These are phyloP conservation scores for Channa striata DNA, from an alignment of 2,797 vertebrate genomes.

Conservation along the genomic window DNA sequence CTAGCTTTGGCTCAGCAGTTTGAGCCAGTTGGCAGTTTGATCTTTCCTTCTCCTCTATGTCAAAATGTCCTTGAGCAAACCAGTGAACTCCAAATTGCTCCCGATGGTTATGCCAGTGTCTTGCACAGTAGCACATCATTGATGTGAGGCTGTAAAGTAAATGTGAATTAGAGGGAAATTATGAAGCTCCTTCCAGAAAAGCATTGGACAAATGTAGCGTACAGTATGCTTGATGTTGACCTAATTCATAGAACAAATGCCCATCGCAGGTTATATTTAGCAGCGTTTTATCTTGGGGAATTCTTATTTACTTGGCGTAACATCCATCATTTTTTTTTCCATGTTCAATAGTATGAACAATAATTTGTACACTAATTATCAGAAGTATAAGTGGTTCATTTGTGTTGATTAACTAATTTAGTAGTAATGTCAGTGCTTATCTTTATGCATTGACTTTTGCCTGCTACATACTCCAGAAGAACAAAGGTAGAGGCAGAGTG, in stretches of 20 bases:
- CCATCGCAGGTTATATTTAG: background rate
- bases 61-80: background rate
- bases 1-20: background rate
- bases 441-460: conserved; percentile 10
- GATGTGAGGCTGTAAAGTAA: background rate
- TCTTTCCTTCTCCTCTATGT: background rate
- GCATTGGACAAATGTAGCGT: background rate
- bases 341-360: background rate
- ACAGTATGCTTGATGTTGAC: background rate
- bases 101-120: too few species aligned
- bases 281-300: background rate
- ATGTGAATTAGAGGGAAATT: background rate
- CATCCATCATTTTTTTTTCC: background rate
- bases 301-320: background rate
- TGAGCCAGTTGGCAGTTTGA: background rate
- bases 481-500: conserved; percentile 40
- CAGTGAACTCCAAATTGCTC: background rate
- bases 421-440: background rate
- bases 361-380: background rate
- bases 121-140: background rate
- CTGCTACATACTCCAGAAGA: conserved; percentile 20
- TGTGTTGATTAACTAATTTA: background rate
- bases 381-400: background rate
- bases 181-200: background rate
- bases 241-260: background rate